Evolutionary conservation across 53 echinoderm and acorn worm species (phyloP), one percentile per base, ranked within the genome.

Genomic region (Antedon mediterranea): DNA sequence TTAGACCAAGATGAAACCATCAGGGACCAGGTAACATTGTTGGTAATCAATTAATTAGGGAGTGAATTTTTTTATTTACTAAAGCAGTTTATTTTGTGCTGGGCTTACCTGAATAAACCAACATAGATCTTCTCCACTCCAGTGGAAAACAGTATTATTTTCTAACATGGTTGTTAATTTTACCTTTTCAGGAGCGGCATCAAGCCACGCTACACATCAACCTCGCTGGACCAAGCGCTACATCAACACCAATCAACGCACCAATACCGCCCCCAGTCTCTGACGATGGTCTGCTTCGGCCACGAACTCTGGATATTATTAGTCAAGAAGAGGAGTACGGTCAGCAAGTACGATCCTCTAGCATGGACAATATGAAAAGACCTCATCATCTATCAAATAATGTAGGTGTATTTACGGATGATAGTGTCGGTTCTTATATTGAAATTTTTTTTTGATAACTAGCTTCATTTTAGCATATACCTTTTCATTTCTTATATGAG

Each of bases 321-420:
- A 57, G 57, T 57, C 57, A 57, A 15, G 57, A 57, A 18, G 57
- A 57, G 2, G 57, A 57, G 15, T 57, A 57, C 57, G 57, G 57
- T 2, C 57, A 57, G 57, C 57, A 57, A 26, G 57, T 57, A 23
- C 79, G 85, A 14, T 81, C 88, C 1, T 79, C 88, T 11, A 88
- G 88, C 72, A 81, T 88, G 72, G 88, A 88, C 70, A 88, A 88
- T 79, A 74, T 88, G 41, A 81, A 88, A 44, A 57, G 57, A 18
- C 57, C 57, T 11, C 7, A 57, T 18, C 57, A 57, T 57, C 20
- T 57, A 57, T 57, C 57, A 57, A 23, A 57, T 15, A 57, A 57
- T 8, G 57, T 57, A 57, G 20, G 57, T 57, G 1, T 6, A 37
- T 11, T 11, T 11, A 6, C 11, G 37, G n/a, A n/a, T n/a, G n/a